Base-by-base conservation (phyloP, 2,888 invertebrate genomes). In the Crematogaster levior region DNA sequence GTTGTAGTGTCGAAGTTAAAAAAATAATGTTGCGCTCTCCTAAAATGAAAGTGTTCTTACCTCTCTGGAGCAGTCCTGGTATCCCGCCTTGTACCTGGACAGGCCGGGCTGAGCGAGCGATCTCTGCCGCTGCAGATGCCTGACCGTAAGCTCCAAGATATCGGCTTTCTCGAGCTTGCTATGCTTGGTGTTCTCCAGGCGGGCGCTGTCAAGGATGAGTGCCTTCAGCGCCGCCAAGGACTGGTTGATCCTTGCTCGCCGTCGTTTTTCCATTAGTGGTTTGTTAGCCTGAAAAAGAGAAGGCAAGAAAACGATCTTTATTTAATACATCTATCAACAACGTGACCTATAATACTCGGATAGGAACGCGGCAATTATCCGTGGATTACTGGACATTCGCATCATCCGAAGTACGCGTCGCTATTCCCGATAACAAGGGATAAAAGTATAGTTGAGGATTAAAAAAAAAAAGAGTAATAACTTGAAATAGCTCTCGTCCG, bases 101-200 rank as follows among this genome's bases (percentile, higher is more conserved):
- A 96, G 94, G 10, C 95, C 95, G 81, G 96, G 96, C 88, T 96
- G 96, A 87, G 96, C 96, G 48, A 97, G 94, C 87, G 96, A 96
- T 86, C 97, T 96, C 92, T 97, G 97, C 88, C 97, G 94, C 93
- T 97, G 97, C 88, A 98, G 96, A 94, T 98, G 97, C 82, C 97
- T 95, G 70, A 98, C 98, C 1, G 98, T 97, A 93, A 98, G 95
- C 94, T 98, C 98, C 85, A 98, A 94, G 90, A 98, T 98, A 94
- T 98, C 98, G 3, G 97, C 97, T 93, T 98, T 98, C 94, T 98
- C 98, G 93, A 98, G 95, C 94, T 98, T 98, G 85, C 97, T 97
- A 93, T 97, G 97, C 92, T 97, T 97, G 72, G 97, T 96, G 93
- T 96, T 96, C 95, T 95, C 96, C 91, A 95, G 95, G 93, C 96